A percentile compares a stretch with the other conserved stretches of the same genome.
Conservation (phyloP, 2,113 vertebrate species). For the Callorhinus ursinus region DNA sequence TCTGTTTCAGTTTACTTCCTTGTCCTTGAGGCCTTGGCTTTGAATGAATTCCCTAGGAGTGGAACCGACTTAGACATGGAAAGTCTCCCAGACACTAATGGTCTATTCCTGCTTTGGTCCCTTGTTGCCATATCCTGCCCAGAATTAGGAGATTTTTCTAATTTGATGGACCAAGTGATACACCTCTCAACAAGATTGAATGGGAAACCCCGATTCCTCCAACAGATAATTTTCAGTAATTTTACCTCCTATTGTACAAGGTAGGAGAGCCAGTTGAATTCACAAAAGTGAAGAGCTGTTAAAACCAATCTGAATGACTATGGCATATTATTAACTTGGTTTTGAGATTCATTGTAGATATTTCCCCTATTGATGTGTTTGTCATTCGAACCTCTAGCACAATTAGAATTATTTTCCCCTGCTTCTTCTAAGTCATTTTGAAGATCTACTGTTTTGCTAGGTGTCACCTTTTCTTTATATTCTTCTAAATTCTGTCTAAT, state of each 20-base stretch:
- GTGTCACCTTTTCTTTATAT: neutral
- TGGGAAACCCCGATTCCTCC: neutral
- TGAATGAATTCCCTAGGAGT: neutral
- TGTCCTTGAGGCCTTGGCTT: neutral
- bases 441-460: neutral
- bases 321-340: neutral
- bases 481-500: neutral
- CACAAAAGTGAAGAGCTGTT: neutral
- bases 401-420: neutral
- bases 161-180: neutral
- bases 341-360: conserved; percentile 1
- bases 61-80: neutral
- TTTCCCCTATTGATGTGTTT: neutral
- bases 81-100: neutral
- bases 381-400: neutral
- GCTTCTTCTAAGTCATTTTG: neutral
- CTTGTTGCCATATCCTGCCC: neutral
- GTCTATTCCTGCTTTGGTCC: neutral
- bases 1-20: neutral
- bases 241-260: neutral
- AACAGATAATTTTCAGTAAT: neutral
- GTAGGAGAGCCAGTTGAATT: neutral
- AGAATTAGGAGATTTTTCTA: neutral
- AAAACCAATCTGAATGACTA: neutral
- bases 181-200: neutral